Evolutionary conservation across 2,113 vertebrate species (phyloP).

Genomic region (Nycticorax nycticorax): DNA sequence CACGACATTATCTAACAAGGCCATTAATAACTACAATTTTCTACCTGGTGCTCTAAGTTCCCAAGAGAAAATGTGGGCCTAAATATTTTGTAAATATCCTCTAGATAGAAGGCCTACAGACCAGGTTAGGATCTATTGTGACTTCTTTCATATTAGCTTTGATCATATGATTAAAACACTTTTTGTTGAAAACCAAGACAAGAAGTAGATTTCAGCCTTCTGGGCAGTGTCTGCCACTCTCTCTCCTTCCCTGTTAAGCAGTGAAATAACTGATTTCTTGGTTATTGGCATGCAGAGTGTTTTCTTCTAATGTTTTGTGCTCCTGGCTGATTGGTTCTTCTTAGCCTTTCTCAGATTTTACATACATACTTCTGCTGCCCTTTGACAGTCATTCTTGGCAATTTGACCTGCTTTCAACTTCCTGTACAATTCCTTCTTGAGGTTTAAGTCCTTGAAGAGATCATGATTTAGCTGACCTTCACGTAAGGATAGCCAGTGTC

Average conservation of each 20-base stretch:
- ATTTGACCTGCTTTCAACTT: background rate
- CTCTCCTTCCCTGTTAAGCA: background rate
- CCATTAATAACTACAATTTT: background rate
- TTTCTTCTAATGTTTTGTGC: background rate
- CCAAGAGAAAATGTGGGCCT: background rate
- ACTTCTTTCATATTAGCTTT: background rate
- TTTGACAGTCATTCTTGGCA: background rate
- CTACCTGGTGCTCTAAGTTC: background rate
- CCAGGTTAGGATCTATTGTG: background rate
- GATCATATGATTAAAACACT: background rate
- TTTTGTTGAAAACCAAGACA: background rate
- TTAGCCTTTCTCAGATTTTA: background rate
- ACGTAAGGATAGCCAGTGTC: background rate
- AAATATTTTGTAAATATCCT: background rate
- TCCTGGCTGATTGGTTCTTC: background rate
- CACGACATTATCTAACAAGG: background rate
- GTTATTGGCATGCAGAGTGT: background rate
- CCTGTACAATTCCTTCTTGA: background rate
- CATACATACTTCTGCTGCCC: background rate
- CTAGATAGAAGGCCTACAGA: background rate
- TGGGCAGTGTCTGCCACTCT: background rate
- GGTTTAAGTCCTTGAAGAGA: background rate
- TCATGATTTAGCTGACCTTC: background rate
- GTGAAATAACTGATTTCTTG: background rate
- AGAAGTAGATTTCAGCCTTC: background rate